phyloP scores from a whole-genome alignment of 2,113 vertebrate genomes.

The Piprites chloris region DNA sequence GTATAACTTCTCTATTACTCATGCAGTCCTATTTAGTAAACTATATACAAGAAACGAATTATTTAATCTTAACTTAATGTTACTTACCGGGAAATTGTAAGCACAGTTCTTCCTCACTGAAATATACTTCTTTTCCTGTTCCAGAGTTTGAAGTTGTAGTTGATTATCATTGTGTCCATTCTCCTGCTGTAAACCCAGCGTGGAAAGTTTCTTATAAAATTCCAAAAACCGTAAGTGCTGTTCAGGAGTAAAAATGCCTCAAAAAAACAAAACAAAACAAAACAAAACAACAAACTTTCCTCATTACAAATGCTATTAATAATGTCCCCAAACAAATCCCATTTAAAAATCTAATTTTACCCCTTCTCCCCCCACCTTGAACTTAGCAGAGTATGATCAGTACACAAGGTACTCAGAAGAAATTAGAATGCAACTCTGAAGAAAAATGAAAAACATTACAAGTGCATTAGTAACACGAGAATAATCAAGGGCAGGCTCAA shows the following conservation, averaged over 20 bases:
- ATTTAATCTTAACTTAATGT: neutral
- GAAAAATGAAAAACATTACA: neutral
- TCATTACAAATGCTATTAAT: neutral
- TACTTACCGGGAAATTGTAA: slow-evolving; percentile 91
- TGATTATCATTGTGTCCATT: slow-evolving; percentile 85
- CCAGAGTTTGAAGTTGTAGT: slow-evolving; percentile 76
- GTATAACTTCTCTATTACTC: neutral
- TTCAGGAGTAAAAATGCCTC: slow-evolving; percentile 89
- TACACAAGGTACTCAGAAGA: neutral
- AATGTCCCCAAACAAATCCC: neutral
- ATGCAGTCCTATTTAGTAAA: neutral
- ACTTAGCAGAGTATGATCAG: neutral
- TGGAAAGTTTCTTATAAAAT: slow-evolving; percentile 90
- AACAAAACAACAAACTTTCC: neutral
- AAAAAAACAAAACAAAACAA: neutral
- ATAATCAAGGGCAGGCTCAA: neutral
- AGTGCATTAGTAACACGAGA: neutral
- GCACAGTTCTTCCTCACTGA: slow-evolving; percentile 92
- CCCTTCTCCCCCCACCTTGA: neutral
- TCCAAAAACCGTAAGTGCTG: slow-evolving; percentile 89
- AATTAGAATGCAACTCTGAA: neutral
- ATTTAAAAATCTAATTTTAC: neutral
- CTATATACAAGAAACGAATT: neutral
- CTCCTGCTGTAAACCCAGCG: slow-evolving; percentile 86
- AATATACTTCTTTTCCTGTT: slow-evolving; percentile 84